Percentiles rank a stretch among this genome's conserved stretches.
Evolutionary conservation across 2,797 vertebrate genomes (phyloP).

Genomic region (Artibeus jamaicensis): DNA sequence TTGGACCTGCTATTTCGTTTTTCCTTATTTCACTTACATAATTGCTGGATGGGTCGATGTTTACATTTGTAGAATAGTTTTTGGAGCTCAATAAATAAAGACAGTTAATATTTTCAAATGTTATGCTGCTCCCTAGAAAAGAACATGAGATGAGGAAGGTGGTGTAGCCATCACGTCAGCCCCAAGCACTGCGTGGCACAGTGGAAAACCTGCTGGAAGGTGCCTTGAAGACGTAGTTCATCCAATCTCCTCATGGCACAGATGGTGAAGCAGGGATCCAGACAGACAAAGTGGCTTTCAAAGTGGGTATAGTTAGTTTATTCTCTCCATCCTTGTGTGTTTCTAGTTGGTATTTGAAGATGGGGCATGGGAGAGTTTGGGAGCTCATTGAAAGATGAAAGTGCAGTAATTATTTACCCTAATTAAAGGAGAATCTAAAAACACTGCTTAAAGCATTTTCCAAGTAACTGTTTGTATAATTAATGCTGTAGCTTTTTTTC

Average conservation of each 20-base stretch:
- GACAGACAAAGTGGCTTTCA: constrained; percentile 55
- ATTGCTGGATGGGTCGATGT: not conserved
- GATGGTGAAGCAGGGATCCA: constrained; percentile 15
- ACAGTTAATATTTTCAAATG: not conserved
- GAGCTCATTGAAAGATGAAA: constrained; percentile 68
- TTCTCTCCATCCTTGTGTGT: constrained; percentile 40
- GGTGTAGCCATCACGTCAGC: not conserved
- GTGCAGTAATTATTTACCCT: constrained; percentile 61
- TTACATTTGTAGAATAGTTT: constrained; percentile 11
- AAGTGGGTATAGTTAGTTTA: constrained; percentile 27
- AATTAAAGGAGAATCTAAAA: constrained; percentile 73
- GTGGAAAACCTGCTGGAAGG: not conserved
- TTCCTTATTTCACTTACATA: not conserved
- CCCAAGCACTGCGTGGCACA: not conserved
- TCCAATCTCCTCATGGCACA: constrained; percentile 4
- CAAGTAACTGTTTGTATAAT: constrained; percentile 70
- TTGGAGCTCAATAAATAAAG: constrained; percentile 31
- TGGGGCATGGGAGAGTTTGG: constrained; percentile 53
- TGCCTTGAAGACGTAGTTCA: not conserved
- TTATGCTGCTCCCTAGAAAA: not conserved
- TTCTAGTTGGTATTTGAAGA: constrained; percentile 66
- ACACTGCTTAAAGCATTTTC: constrained; percentile 62
- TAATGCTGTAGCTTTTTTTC: constrained; percentile 51
- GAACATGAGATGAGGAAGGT: not conserved
- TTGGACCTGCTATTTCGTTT: not conserved